These are phyloP conservation scores for Eilema sororculum DNA, from an alignment of 2,888 invertebrate species.

Conservation along the genomic window DNA sequence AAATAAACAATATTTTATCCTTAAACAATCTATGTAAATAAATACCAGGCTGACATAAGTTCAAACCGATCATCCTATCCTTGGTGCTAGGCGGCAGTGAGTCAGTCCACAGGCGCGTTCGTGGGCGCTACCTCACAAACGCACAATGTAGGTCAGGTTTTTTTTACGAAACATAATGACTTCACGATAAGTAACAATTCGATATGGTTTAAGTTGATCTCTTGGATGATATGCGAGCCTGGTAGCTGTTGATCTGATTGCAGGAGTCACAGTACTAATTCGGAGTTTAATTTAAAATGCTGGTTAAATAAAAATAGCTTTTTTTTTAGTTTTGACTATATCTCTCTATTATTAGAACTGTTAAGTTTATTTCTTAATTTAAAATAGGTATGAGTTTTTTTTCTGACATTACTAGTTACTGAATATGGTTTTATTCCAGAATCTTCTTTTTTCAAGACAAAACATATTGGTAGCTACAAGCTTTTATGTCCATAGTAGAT, in stretches of 20 bases:
- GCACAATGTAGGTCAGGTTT: conserved; percentile 52
- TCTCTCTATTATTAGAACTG: background rate
- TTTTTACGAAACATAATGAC: conserved; percentile 28
- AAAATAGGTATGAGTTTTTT: no score
- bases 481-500: no score
- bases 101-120: conserved; percentile 50
- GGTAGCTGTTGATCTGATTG: conserved; percentile 18
- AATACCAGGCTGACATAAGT: conserved; percentile 45
- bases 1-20: no score
- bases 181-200: conserved; percentile 3
- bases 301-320: background rate
- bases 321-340: background rate
- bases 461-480: no score
- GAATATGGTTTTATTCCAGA: no score
- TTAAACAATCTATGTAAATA: conserved; percentile 1
- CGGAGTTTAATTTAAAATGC: background rate
- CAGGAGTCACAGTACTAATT: background rate
- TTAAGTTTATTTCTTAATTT: background rate
- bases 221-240: conserved; percentile 18
- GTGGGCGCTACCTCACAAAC: conserved; percentile 52
- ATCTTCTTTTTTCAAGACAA: no score
- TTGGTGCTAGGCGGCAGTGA: conserved; percentile 38
- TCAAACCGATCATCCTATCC: conserved; percentile 27
- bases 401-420: no score
- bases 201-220: conserved; percentile 8